Base-by-base conservation (phyloP, 2,888 invertebrate species). In the Xanthia icteritia region DNA sequence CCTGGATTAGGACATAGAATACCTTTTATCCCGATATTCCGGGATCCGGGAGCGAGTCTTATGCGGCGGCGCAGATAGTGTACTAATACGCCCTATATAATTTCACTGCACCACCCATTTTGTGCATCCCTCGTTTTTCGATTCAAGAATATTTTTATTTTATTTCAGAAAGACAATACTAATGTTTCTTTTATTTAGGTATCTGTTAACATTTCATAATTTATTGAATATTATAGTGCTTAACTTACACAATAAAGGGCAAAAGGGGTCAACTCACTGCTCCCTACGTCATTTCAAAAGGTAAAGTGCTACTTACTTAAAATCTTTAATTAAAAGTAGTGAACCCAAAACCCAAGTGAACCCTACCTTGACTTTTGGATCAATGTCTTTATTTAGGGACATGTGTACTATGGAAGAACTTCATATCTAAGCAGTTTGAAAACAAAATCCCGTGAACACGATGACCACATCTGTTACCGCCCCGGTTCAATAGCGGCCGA, bases 231-330 rank as follows among this genome's bases (percentile, higher is more conserved):
- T n/a, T 54, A 45, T 15, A 48, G 17, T 48, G 17, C 5, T 0
- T 54, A 54, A 0, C 9, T 8, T 39, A 45, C 27, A 73, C 56
- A 71, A 58, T 72, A 45, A 20, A 73, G 74, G 74, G 27, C 58
- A 48, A 48, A 73, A 23, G 23, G 60, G 5, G 39, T 73, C 48
- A 74, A 1, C 6, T 51, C 20, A 51, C 11, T 58, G 45, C 5
- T 31, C 17, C 23, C 17, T 31, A 20, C 9, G 15, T 73, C 27
- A 54, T 27, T 73, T 20, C 23, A 67, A 67, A 39, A 27, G 0
- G 17, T 20, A 23, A 45, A 20, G 11, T 31, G 9, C 6, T 27
- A 42, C 42, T 13, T 45, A 31, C 31, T 68, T 36, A n/a, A n/a
- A 68, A 36, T 71, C 13, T 11, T 65, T 39, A 9, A 11, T 42